phyloP scores from a whole-genome alignment of 2,888 invertebrate species.

The Apoderus coryli region DNA sequence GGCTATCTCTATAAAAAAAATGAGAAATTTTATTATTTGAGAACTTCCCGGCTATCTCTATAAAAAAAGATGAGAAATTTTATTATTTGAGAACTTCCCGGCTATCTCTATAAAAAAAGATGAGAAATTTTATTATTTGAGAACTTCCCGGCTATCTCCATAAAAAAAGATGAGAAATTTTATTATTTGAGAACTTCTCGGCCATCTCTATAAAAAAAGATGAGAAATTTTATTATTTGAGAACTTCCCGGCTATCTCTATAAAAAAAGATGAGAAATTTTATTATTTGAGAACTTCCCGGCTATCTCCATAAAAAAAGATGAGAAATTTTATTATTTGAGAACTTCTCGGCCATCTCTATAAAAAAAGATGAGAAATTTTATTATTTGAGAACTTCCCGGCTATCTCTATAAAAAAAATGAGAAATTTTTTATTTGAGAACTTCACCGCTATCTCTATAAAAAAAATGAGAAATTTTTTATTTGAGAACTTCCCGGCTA shows the following conservation, averaged over 20 bases:
- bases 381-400: slow-evolving; percentile 36
- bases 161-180: slow-evolving; percentile 14
- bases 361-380: slow-evolving; percentile 14
- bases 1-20: slow-evolving; percentile 40
- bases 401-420: slow-evolving; percentile 39
- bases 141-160: slow-evolving; percentile 46
- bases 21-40: slow-evolving; percentile 27
- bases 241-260: slow-evolving; percentile 46
- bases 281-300: slow-evolving; percentile 36
- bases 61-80: slow-evolving; percentile 14
- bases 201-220: slow-evolving; percentile 40
- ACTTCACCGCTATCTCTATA: slow-evolving; percentile 46
- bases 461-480: slow-evolving; percentile 11
- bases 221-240: slow-evolving; percentile 27
- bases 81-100: slow-evolving; percentile 36
- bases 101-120: slow-evolving; percentile 40
- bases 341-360: slow-evolving; percentile 46
- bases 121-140: slow-evolving; percentile 27
- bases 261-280: slow-evolving; percentile 14
- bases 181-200: slow-evolving; percentile 36
- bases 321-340: slow-evolving; percentile 27
- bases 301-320: slow-evolving; percentile 40
- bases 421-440: slow-evolving; percentile 29
- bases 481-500: slow-evolving; percentile 39
- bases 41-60: slow-evolving; percentile 46